Base-by-base conservation (phyloP, 2,113 vertebrate species). In the Cyphomyrus discorhynchus region DNA sequence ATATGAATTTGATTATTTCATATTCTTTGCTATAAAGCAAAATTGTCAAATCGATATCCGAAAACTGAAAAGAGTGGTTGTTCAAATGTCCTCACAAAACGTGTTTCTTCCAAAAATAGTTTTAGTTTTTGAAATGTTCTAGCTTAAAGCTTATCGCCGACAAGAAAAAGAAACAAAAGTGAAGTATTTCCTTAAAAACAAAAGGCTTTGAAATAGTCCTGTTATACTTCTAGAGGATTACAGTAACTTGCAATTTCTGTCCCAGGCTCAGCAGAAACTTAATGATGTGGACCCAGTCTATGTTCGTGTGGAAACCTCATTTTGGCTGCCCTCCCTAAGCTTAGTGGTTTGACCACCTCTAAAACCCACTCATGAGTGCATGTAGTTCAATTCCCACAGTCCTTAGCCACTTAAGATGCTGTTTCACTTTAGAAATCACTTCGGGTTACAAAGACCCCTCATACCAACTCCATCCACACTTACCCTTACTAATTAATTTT, bases 331-430 rank as follows among this genome's bases (percentile, higher is more conserved):
- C 82, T 47, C 35, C 45, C 82, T 21, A 42, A 84, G 45, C 39
- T 84, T 46, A 47, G 82, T 46, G 82, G 6, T 84, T 84, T 47
- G 82, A 11, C 39, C 82, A 84, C 21, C 82, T 84, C 82, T n/a
- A 46, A 21, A 84, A 84, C 21, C 62, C 39, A 84, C 39, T 84
- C 82, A 45, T 47, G 45, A 84, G 82, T 84, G 82, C 45, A 47
- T 84, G 39, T 84, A 45, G 82, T 46, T 84, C 82, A 84, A 84
- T 84, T 84, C 82, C 82, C 82, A 84, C 82, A 84, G 82, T 84
- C 82, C 82, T 47, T 84, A 84, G 82, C 15, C 39, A 84, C 45
- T 84, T 84, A 45, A 84, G 82, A 24, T 84, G 39, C 45, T 84
- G 42, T 84, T 84, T 84, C 45, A 47, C 82, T 84, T 84, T 42